A percentile compares a stretch with the other conserved stretches of the same genome.
phyloP scores from a whole-genome alignment of 2,113 vertebrate species.

The Chamaetylas fuelleborni region DNA sequence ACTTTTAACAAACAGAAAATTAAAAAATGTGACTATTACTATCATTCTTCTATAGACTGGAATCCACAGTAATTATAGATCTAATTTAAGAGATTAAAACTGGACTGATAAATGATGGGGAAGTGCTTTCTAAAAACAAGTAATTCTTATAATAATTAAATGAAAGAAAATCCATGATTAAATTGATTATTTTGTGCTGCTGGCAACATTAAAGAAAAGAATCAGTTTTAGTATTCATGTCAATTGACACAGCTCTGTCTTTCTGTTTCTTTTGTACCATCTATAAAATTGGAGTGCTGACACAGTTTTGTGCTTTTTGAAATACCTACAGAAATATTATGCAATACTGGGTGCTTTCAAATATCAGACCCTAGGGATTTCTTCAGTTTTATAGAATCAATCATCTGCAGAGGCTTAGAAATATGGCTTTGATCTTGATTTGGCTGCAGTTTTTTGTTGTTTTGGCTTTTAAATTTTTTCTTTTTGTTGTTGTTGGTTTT shows the following conservation, averaged over 20 bases:
- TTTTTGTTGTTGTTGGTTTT: neutral
- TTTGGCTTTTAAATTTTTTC: neutral
- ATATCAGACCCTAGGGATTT: neutral
- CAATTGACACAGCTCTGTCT: neutral
- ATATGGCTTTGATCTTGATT: neutral
- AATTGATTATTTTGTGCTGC: slow-evolving; percentile 31
- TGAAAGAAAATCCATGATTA: slow-evolving; percentile 17
- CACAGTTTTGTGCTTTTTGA: neutral
- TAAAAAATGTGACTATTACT: neutral
- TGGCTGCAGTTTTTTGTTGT: neutral
- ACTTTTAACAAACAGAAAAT: neutral
- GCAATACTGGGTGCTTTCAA: neutral
- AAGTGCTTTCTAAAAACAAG: slow-evolving; percentile 9
- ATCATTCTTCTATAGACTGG: neutral
- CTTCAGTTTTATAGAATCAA: neutral
- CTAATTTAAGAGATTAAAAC: slow-evolving; percentile 35
- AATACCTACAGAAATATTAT: neutral
- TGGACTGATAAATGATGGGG: neutral
- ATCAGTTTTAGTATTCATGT: neutral
- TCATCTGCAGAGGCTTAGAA: neutral
- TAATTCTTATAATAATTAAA: slow-evolving; percentile 1
- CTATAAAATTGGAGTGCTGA: neutral
- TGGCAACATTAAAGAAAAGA: neutral
- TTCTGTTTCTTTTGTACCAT: neutral
- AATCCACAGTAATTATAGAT: slow-evolving; percentile 2